Evolutionary conservation across 1,140 invertebrate species (phyloP), one percentile per base, ranked within the genome.

Genomic region (Penaeus indicus): DNA sequence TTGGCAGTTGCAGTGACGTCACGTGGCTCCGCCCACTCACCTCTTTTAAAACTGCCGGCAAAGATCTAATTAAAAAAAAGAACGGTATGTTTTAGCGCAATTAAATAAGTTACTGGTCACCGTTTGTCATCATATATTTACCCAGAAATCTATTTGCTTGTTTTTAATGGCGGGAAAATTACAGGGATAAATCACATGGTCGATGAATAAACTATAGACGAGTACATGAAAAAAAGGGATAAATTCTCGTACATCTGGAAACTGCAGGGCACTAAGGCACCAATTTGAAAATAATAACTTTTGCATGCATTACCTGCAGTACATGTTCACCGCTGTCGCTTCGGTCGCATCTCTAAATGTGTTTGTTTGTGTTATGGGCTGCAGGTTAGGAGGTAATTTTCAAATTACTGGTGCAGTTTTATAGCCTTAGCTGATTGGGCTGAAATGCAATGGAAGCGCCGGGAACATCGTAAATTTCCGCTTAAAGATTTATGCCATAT

Each of bases 271-370:
- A 25, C 22, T 61, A 25, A 42, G 81, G 81, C 62, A 84, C 27
- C 81, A 67, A 42, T 84, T 67, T 84, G 54, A 64, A 84, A 67
- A 64, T 84, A 67, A 84, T 84, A 84, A 67, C 81, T 67, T 67
- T 67, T 84, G 62, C 64, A 84, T 84, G 81, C 81, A 84, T 78
- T 78, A 78, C 75, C 32, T 38, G n/a, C 38, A 63, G 60, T 84
- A 67, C 64, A 67, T 42, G 81, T 67, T 84, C 32, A 67, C 62
- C 27, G 63, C 81, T n/a, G 21, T 42, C 21, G 25, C 42, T 67
- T 67, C 21, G 80, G 60, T 82, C 80, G 42, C 47, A 47, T 82
- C 64, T 84, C 61, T 84, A 67, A 42, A 63, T 32, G 21, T 84
- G 81, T 84, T 67, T 84, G 81, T 84, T 67, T 84, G 62, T 82